These are phyloP conservation scores for Drosophila pectinifera DNA, from an alignment of 1,140 invertebrate species.

Conservation along the genomic window DNA sequence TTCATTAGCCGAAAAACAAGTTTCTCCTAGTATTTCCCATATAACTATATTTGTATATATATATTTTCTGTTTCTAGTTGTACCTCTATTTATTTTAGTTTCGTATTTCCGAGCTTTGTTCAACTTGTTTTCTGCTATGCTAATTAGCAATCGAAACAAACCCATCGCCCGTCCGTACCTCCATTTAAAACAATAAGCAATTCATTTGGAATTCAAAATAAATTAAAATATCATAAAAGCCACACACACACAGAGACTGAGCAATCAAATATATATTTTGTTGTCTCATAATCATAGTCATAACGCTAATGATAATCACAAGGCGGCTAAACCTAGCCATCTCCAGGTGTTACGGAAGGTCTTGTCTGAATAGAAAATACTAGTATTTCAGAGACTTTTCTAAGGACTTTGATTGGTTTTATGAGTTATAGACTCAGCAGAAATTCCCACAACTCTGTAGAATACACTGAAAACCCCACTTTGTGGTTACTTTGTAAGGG, in stretches of 20 bases:
- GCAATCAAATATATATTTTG: conserved; percentile 34
- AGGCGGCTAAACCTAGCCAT: too few relatives aligned
- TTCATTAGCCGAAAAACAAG: conserved; percentile 76
- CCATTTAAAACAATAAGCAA: conserved; percentile 82
- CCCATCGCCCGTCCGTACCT: conserved; percentile 32
- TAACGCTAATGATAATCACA: conserved; percentile 35
- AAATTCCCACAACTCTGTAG: not conserved
- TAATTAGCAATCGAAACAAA: conserved; percentile 74
- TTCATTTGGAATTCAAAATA: conserved; percentile 76
- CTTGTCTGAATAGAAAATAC: not conserved
- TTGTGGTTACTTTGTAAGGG: conserved; percentile 26
- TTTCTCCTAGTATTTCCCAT: conserved; percentile 62
- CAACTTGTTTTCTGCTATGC: conserved; percentile 62
- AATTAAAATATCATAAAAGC: conserved; percentile 75
- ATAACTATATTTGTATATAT: conserved; percentile 12
- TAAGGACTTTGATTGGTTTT: too few relatives aligned
- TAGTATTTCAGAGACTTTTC: not conserved
- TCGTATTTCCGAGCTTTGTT: conserved; percentile 46
- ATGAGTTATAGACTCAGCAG: too few relatives aligned
- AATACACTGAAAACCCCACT: not conserved
- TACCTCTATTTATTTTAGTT: conserved; percentile 58
- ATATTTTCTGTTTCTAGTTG: conserved; percentile 16
- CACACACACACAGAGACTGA: not conserved
- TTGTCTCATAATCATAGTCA: conserved; percentile 24
- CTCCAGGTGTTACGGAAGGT: conserved; percentile 12